phyloP scores from a whole-genome alignment of 1,140 invertebrate species.

The Sarcophaga bullata region DNA sequence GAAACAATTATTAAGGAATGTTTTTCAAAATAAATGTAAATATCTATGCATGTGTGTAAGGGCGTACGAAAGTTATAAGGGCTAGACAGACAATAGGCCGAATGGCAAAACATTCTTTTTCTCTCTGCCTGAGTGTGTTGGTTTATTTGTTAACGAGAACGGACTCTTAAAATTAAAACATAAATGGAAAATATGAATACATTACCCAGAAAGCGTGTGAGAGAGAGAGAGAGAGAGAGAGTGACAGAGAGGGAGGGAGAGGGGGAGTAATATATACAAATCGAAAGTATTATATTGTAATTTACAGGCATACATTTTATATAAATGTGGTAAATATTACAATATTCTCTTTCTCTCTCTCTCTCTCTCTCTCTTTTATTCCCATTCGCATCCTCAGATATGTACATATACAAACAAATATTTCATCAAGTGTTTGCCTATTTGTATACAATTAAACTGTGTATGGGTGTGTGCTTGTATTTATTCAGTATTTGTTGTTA shows the following conservation, averaged over 20 bases:
- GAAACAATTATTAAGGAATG: not conserved
- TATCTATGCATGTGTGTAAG: not conserved
- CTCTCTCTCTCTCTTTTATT: no score
- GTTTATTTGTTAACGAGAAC: not conserved
- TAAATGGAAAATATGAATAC: constrained; percentile 6
- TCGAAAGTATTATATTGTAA: not conserved
- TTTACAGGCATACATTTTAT: no score
- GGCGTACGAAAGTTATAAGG: not conserved
- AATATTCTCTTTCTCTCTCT: no score
- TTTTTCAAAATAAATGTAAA: constrained; percentile 29
- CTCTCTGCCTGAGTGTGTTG: no score
- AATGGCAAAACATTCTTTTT: not conserved
- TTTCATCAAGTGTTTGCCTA: not conserved
- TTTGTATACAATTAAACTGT: not conserved
- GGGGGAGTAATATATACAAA: not conserved
- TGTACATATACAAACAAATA: not conserved
- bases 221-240: no score
- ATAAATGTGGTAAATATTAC: no score
- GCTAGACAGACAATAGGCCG: not conserved
- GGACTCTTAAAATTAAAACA: not conserved
- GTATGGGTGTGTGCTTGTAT: not conserved
- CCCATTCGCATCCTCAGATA: no score
- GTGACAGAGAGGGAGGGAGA: not conserved
- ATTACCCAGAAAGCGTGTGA: not conserved
- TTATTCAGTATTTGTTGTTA: not conserved